Evolutionary conservation across 1,140 invertebrate genomes (phyloP).

Genomic region (Himalopsyche phryganea): DNA sequence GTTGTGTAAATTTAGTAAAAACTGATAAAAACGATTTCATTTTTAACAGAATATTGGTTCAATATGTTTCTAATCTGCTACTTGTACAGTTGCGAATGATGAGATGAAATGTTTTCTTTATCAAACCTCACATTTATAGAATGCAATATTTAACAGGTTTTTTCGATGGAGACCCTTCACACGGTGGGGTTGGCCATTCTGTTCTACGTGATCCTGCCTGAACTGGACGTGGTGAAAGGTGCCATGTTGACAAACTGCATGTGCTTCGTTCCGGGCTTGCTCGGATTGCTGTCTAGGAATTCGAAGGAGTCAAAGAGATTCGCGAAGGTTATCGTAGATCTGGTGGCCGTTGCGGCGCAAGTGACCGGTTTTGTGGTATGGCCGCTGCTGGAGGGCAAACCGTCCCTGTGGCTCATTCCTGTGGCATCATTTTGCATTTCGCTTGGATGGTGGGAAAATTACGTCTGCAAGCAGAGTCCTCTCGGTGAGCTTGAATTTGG

Average conservation of each 20-base stretch:
- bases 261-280: slow-evolving; percentile 74
- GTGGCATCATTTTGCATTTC: slow-evolving; percentile 80
- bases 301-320: slow-evolving; percentile 76
- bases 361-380: slow-evolving; percentile 86
- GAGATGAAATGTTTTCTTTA: no score
- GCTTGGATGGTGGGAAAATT: slow-evolving; percentile 96
- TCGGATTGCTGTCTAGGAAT: slow-evolving; percentile 73
- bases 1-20: no score
- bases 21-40: not conserved
- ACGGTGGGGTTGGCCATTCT: slow-evolving; percentile 80
- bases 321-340: slow-evolving; percentile 77
- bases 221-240: slow-evolving; percentile 87
- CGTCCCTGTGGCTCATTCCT: slow-evolving; percentile 79
- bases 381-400: slow-evolving; percentile 72
- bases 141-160: slow-evolving; percentile 55
- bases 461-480: slow-evolving; percentile 77
- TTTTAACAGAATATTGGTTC: no score
- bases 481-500: slow-evolving; percentile 62
- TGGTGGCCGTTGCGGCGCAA: slow-evolving; percentile 78
- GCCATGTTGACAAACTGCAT: slow-evolving; percentile 93
- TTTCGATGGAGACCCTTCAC: slow-evolving; percentile 82
- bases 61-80: no score
- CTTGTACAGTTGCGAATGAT: no score
- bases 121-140: no score
- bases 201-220: slow-evolving; percentile 83